phyloP scores from a whole-genome alignment of 2,797 vertebrate species.

The Erethizon dorsatum region DNA sequence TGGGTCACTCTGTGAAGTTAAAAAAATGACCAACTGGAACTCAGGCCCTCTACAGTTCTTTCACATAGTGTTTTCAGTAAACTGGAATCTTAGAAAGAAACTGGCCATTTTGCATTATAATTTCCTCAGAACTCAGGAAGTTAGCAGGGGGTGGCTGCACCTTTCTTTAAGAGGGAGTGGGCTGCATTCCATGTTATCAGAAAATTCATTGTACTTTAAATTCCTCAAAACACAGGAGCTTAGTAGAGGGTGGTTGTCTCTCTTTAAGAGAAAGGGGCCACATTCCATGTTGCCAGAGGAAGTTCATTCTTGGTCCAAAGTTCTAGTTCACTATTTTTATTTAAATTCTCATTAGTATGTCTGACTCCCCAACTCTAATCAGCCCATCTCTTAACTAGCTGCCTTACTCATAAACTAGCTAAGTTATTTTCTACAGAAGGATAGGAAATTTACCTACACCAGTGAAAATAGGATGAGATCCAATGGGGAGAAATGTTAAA shows the following conservation, averaged over 20 bases:
- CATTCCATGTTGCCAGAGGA: neutral
- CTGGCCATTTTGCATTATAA: neutral
- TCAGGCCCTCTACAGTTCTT: neutral
- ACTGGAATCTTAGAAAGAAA: neutral
- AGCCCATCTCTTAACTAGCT: too few species aligned
- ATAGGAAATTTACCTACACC: neutral
- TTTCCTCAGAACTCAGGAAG: neutral
- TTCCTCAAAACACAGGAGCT: neutral
- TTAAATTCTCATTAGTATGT: neutral
- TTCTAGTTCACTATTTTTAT: neutral
- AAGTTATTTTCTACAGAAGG: too few species aligned
- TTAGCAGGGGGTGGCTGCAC: neutral
- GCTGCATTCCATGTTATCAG: neutral
- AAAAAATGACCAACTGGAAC: neutral
- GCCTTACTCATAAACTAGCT: too few species aligned
- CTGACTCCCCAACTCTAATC: too few species aligned
- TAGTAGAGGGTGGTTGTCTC: neutral
- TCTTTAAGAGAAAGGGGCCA: neutral
- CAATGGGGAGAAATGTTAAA: neutral
- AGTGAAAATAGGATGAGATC: neutral
- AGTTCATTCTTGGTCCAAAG: neutral
- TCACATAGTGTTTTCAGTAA: neutral
- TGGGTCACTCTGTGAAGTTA: neutral
- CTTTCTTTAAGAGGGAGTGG: neutral
- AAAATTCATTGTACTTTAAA: neutral